Percentiles rank a stretch among this genome's conserved stretches.
These are phyloP conservation scores for Ciona savignyi DNA, from an alignment of 23 tunicate species.

Conservation along the genomic window DNA sequence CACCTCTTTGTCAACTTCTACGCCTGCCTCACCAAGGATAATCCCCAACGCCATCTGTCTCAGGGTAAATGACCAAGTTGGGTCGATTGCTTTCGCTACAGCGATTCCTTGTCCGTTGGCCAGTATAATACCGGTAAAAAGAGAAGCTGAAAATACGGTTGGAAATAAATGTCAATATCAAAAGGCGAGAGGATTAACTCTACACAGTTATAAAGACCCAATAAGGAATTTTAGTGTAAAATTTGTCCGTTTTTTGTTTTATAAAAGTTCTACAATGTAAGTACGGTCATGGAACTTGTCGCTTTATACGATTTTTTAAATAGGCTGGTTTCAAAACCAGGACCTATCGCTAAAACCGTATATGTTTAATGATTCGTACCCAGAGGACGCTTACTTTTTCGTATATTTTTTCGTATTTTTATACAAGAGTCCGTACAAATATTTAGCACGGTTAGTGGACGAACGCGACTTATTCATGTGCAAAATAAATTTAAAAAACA, in stretches of 20 bases:
- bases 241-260: neutral
- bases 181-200: neutral
- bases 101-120: slow-evolving; percentile 31
- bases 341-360: no score
- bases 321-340: no score
- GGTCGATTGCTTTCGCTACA: slow-evolving; percentile 38
- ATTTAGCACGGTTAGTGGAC: no score
- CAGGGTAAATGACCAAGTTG: slow-evolving; percentile 51
- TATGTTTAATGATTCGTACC: no score
- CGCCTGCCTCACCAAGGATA: slow-evolving; percentile 67
- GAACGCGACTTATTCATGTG: no score
- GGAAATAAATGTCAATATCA: neutral
- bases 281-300: no score
- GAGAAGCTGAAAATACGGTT: slow-evolving; percentile 26
- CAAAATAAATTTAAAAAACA: no score
- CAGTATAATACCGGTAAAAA: slow-evolving; percentile 44
- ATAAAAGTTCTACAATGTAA: neutral
- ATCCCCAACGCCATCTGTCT: slow-evolving; percentile 60
- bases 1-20: slow-evolving; percentile 68
- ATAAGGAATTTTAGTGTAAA: neutral
- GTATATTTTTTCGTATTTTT: no score
- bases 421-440: no score
- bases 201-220: neutral
- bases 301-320: no score
- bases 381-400: no score